Conservation (phyloP, 2,888 invertebrate species). For the Ecliptopera silaceata region DNA sequence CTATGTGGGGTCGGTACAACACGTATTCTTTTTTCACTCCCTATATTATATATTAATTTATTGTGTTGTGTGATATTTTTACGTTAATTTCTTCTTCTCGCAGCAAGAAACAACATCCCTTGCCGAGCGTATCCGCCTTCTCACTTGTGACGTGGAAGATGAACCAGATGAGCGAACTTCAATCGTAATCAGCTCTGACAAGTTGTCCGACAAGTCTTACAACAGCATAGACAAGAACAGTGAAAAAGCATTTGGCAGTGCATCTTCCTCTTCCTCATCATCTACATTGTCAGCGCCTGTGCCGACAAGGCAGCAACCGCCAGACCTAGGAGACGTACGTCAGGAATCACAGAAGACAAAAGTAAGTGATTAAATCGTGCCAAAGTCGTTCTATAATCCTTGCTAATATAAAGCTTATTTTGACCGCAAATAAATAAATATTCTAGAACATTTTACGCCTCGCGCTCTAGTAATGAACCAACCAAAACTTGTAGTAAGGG, state of each 20-base stretch:
- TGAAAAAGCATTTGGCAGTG: constrained; percentile 81
- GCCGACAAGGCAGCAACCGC: constrained; percentile 64
- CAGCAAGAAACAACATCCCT: constrained; percentile 88
- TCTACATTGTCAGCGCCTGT: constrained; percentile 65
- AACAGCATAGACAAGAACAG: constrained; percentile 83
- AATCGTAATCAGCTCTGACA: constrained; percentile 85
- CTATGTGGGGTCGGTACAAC: no score
- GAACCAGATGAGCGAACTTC: constrained; percentile 82
- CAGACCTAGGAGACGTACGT: constrained; percentile 71
- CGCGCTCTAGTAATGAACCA: no score
- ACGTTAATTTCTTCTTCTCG: background rate
- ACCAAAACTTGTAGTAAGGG: no score
- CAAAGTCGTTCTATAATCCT: no score
- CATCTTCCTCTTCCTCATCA: constrained; percentile 75
- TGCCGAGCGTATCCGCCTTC: constrained; percentile 92
- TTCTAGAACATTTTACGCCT: no score
- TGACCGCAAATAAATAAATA: no score
- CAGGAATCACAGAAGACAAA: constrained; percentile 70
- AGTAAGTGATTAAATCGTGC: constrained; percentile 10
- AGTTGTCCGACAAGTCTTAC: constrained; percentile 77
- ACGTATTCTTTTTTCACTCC: no score
- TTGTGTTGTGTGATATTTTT: no score
- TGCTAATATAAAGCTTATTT: no score
- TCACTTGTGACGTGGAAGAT: constrained; percentile 94
- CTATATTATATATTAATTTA: no score